Percentiles rank a stretch among this genome's conserved stretches.
These are phyloP conservation scores for Acrobasis repandana DNA, from an alignment of 2,888 invertebrate species.

Conservation along the genomic window DNA sequence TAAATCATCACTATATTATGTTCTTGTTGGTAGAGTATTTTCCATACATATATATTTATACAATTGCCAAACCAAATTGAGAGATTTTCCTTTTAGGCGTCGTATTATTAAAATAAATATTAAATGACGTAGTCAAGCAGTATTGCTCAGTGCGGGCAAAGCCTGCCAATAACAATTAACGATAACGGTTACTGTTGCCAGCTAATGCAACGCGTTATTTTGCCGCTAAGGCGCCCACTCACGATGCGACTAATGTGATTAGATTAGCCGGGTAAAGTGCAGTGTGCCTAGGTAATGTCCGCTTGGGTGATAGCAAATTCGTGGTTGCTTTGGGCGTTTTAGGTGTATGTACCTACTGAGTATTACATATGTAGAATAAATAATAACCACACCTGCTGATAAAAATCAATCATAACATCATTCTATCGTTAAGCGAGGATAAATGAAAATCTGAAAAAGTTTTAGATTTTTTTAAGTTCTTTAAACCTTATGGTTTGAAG, in stretches of 20 bases:
- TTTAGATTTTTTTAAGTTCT: too few relatives aligned
- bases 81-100: background rate
- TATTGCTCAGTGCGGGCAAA: background rate
- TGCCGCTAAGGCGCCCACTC: conserved; percentile 19
- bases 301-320: background rate
- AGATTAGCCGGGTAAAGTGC: conserved; percentile 17
- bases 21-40: too few relatives aligned
- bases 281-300: conserved; percentile 1
- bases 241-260: conserved; percentile 22
- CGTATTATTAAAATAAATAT: conserved; percentile 1
- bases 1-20: too few relatives aligned
- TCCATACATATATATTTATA: background rate
- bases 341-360: background rate
- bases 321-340: background rate
- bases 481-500: too few relatives aligned
- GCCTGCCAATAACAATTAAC: conserved; percentile 67
- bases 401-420: too few relatives aligned
- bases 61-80: background rate
- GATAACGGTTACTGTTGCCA: conserved; percentile 63
- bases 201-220: conserved; percentile 67
- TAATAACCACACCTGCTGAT: too few relatives aligned
- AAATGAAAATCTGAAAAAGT: too few relatives aligned
- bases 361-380: too few relatives aligned
- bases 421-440: too few relatives aligned
- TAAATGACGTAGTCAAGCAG: conserved; percentile 10